phyloP scores from a whole-genome alignment of 2,888 invertebrate species.

The Orchesellides sinensis region DNA sequence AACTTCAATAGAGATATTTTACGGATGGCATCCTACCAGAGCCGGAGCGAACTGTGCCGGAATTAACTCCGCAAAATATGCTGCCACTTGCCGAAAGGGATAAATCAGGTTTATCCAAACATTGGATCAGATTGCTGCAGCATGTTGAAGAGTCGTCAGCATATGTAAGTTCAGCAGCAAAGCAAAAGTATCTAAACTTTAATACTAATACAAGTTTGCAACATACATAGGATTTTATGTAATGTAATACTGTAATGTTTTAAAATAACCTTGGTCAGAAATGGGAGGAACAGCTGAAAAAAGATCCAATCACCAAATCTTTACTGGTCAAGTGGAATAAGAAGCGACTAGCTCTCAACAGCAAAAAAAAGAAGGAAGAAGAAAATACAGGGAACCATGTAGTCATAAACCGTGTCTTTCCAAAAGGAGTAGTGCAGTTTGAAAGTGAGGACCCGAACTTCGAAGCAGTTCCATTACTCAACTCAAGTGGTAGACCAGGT shows the following conservation, averaged over 20 bases:
- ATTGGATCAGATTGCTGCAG: slow-evolving; percentile 1
- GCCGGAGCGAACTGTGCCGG: slow-evolving; percentile 15
- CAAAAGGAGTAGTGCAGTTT: slow-evolving; percentile 4
- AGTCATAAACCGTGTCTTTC: slow-evolving; percentile 26
- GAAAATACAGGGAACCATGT: too few relatives aligned
- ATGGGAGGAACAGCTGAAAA: slow-evolving; percentile 39
- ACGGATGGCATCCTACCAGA: slow-evolving; percentile 13
- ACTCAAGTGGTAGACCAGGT: slow-evolving; percentile 49
- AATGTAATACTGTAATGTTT: too few relatives aligned
- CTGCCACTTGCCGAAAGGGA: slow-evolving; percentile 2
- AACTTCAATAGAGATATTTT: slow-evolving; percentile 30
- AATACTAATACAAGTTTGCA: too few relatives aligned
- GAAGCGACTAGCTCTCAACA: too few relatives aligned
- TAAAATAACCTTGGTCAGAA: neutral
- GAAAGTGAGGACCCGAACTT: slow-evolving; percentile 37
- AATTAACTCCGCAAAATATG: neutral
- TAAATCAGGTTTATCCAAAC: neutral
- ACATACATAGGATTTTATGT: too few relatives aligned
- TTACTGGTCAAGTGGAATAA: neutral
- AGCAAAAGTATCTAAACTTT: too few relatives aligned
- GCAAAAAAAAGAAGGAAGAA: neutral
- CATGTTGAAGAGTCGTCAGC: slow-evolving; percentile 22
- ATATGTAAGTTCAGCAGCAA: neutral
- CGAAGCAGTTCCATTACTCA: slow-evolving; percentile 40
- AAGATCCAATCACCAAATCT: slow-evolving; percentile 14